Base-by-base conservation (phyloP, 2,797 vertebrate genomes). In the Poeciliopsis turneri region DNA sequence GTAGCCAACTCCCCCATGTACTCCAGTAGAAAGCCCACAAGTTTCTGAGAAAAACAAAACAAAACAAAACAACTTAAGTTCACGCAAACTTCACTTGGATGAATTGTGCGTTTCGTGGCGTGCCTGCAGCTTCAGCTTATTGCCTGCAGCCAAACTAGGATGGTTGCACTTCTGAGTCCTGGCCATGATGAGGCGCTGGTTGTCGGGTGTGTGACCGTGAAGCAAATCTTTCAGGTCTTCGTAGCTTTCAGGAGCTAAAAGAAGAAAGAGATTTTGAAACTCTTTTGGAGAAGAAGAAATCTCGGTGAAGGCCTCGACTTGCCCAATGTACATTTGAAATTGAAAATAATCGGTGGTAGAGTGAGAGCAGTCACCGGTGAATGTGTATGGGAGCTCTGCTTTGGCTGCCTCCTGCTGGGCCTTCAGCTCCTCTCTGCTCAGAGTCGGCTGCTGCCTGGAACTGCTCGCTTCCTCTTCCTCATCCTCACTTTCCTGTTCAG, bases 121-220 rank as follows among this genome's bases (percentile, higher is more conserved):
- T 92, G 98, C 98, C 92, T 98, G 95, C 69, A 99, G 85, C 81
- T 98, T 98, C 2, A 95, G 90, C 89, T 98, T 99, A 93, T 98
- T 99, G 79, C 97, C 98, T 0, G 80, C 94, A 51, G 96, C 97
- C 61, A 99, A 94, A 88, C 97, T 97, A 0, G 98, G 97, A 77
- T 99, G 98, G 93, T 97, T 97, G 91, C 97, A 97, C 71, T 98
- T 98, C 91, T 96, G 96, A 75, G 97, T 97, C 73, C 98, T 94
- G 84, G 97, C 97, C 89, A 99, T 46, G 77, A 99, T 96, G 90
- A 95, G 78, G 78, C 96, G 94, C 93, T 98, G 97, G 81, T 98
- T 93, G 68, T 97, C 97, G 5, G 85, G 57, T 0, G 95, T 90
- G 91, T 96, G 96, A 80, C 95, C 97, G 0, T 39, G 74, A 72